Evolutionary conservation across 2,888 invertebrate species (phyloP).

Genomic region (Muschampia staudingeri): DNA sequence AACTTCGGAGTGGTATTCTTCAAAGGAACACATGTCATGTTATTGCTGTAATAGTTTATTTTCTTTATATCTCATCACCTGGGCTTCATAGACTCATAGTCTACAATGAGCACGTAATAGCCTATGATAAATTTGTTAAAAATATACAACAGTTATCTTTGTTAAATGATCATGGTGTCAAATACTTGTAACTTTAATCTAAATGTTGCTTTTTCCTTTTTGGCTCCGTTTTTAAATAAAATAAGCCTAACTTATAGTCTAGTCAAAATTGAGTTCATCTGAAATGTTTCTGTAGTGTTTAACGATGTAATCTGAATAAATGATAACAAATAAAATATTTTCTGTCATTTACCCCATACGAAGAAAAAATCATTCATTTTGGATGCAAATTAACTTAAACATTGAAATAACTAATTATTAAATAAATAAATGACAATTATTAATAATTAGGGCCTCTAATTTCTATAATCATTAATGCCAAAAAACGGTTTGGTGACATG

Average conservation of each 20-base stretch:
- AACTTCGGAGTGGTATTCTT: no score
- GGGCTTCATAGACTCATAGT: no score
- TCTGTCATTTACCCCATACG: background rate
- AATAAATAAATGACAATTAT: background rate
- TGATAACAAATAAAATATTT: slow-evolving; percentile 49
- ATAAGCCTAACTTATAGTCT: slow-evolving; percentile 73
- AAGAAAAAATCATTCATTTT: background rate
- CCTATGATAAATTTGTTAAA: no score
- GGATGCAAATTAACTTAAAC: background rate
- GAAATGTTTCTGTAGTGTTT: slow-evolving; percentile 48
- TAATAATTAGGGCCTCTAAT: no score
- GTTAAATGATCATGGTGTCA: background rate
- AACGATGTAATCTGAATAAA: slow-evolving; percentile 66
- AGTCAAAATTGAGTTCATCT: slow-evolving; percentile 70
- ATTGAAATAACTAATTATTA: background rate
- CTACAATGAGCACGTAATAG: no score
- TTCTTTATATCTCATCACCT: no score
- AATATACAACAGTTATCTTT: background rate
- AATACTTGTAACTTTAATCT: background rate
- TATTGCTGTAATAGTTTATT: no score
- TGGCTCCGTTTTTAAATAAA: slow-evolving; percentile 34
- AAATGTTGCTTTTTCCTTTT: slow-evolving; percentile 16
- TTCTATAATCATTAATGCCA: no score
- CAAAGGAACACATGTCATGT: no score
- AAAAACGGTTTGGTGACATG: no score